Evolutionary conservation across 2,797 vertebrate species (phyloP).

Genomic region (Scarus forsteni): DNA sequence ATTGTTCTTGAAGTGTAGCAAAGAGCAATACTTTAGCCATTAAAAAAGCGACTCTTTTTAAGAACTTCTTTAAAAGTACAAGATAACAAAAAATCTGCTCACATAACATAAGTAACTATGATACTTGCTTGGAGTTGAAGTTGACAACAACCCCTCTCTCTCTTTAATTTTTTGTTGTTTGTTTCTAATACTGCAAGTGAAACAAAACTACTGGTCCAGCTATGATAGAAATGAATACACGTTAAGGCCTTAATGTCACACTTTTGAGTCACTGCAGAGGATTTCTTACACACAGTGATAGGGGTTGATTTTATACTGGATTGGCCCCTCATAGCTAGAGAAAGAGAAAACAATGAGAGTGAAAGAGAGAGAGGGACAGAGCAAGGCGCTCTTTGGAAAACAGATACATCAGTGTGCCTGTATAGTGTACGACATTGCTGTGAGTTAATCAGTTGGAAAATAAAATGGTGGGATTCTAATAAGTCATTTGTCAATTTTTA

Average conservation of each 20-base stretch:
- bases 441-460: slow-evolving; percentile 88
- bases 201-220: slow-evolving; percentile 33
- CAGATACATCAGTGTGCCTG: slow-evolving; percentile 83
- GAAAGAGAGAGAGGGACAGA: slow-evolving; percentile 36
- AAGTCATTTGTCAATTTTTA: slow-evolving; percentile 90
- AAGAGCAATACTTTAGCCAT: too few species aligned
- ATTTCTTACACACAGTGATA: slow-evolving; percentile 51
- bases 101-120: too few species aligned
- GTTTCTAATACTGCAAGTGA: slow-evolving; percentile 26
- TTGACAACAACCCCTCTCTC: too few species aligned
- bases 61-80: too few species aligned
- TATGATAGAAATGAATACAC: slow-evolving; percentile 48
- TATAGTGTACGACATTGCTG: slow-evolving; percentile 83
- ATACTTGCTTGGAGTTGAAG: too few species aligned
- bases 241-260: slow-evolving; percentile 38
- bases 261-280: slow-evolving; percentile 47
- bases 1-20: too few species aligned
- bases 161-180: slow-evolving; percentile 29
- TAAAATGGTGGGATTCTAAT: slow-evolving; percentile 88
- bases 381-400: slow-evolving; percentile 75
- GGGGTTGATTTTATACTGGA: slow-evolving; percentile 60
- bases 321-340: slow-evolving; percentile 62
- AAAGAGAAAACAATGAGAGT: slow-evolving; percentile 24
- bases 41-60: too few species aligned
- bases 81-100: too few species aligned